Percentiles rank a stretch among this genome's conserved stretches.
These are phyloP conservation scores for Saiga tatarica DNA, from an alignment of 2,113 vertebrate genomes.

Conservation along the genomic window DNA sequence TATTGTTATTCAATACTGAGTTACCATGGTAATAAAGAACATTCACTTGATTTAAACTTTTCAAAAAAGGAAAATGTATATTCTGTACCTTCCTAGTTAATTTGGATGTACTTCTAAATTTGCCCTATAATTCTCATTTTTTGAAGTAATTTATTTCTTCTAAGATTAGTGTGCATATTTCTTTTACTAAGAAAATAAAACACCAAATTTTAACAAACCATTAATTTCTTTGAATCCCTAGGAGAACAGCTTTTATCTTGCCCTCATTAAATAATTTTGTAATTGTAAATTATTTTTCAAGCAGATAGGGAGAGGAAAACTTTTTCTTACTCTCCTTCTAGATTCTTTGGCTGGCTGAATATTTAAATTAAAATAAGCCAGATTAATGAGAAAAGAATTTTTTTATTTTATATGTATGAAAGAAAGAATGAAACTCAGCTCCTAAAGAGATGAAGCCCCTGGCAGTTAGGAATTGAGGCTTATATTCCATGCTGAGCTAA, in stretches of 20 bases:
- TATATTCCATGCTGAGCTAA: not conserved
- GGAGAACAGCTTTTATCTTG: not conserved
- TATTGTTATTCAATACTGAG: constrained; percentile 42
- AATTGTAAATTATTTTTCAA: constrained; percentile 17
- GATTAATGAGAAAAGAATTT: not conserved
- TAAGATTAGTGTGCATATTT: constrained; percentile 28
- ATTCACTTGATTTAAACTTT: constrained; percentile 55
- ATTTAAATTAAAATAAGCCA: not conserved
- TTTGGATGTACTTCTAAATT: not conserved
- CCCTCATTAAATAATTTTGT: constrained; percentile 31
- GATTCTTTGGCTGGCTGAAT: not conserved
- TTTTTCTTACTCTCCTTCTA: not conserved
- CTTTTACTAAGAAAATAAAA: constrained; percentile 46
- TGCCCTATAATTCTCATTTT: not conserved
- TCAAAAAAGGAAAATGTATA: constrained; percentile 36
- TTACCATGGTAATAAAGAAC: constrained; percentile 51
- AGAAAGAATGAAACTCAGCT: not conserved
- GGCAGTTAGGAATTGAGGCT: not conserved
- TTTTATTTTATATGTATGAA: not conserved
- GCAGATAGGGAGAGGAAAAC: not conserved
- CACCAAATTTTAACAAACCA: constrained; percentile 32
- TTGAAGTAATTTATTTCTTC: constrained; percentile 53
- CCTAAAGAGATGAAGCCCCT: not conserved
- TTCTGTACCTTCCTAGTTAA: constrained; percentile 8
- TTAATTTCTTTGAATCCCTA: constrained; percentile 26